These are phyloP conservation scores for Brachypterus glaber DNA, from an alignment of 2,888 invertebrate genomes.

Conservation along the genomic window DNA sequence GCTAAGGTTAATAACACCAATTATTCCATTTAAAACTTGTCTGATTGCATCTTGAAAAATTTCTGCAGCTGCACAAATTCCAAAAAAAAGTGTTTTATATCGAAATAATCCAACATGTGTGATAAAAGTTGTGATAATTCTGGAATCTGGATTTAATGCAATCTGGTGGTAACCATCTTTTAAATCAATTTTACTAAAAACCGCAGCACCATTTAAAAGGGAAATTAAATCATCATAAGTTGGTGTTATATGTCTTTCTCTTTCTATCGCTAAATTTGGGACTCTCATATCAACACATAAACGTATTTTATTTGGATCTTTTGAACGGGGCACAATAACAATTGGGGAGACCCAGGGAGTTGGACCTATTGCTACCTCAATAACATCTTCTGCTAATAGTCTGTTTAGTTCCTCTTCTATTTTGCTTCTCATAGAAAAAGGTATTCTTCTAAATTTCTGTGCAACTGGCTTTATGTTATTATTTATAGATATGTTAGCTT, in stretches of 20 bases:
- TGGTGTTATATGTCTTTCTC: constrained; percentile 14
- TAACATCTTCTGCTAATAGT: constrained; percentile 12
- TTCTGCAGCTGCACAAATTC: constrained; percentile 37
- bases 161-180: constrained; percentile 35
- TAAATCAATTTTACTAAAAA: constrained; percentile 28
- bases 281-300: constrained; percentile 15
- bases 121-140: constrained; percentile 32
- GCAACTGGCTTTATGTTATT: constrained; percentile 9
- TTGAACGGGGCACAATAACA: constrained; percentile 16
- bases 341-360: constrained; percentile 18
- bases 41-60: constrained; percentile 36
- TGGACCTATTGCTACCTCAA: constrained; percentile 14
- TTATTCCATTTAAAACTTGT: constrained; percentile 27
- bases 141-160: constrained; percentile 25
- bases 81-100: constrained; percentile 34
- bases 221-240: constrained; percentile 14
- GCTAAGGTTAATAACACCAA: constrained; percentile 30
- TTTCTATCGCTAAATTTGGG: constrained; percentile 16
- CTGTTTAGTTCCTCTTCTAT: constrained; percentile 14
- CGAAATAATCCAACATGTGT: constrained; percentile 30
- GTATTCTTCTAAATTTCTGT: constrained; percentile 14
- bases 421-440: constrained; percentile 12
- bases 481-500: constrained; percentile 14
- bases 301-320: constrained; percentile 3
- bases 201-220: constrained; percentile 10